Evolutionary conservation across 1,140 invertebrate genomes (phyloP), one percentile per base, ranked within the genome.

Genomic region (Drosophila varians): DNA sequence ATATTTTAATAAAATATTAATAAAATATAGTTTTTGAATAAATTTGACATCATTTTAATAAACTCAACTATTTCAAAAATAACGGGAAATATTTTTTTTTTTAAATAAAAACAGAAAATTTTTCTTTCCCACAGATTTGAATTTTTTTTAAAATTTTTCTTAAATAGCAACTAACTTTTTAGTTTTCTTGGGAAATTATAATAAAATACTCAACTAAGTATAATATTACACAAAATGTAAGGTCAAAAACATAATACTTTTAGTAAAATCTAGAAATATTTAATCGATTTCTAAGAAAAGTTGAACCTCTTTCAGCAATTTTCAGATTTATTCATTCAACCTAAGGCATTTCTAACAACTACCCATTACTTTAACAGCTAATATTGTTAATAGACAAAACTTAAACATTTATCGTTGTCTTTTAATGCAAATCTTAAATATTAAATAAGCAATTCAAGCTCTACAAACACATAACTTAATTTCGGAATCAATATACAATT

Each of bases 361-460:
- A 31, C 28, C 28, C 9, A 3, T 11, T 31, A 31, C 11, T 31
- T 11, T 11, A 11, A 31, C 3, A 11, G 28, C 11, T 31, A 31
- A 28, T 28, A 2, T 3, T 9, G 9, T 8, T 31, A 31, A 31
- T 11, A 3, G 25, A 9, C 9, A 9, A 11, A 31, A 31, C 9
- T 11, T 47, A 25, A 64, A 60, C 55, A 65, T 64, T 34, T 43
- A 52, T 72, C 66, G 48, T 73, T 73, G 69, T 71, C 68, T 73
- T 73, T 73, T 73, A 61, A 73, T 73, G 68, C 69, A 60, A 14
- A n/a, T 60, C 69, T 71, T 72, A 72, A 72, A 19, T 18, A 52
- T 34, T 58, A 71, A 60, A 43, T 31, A 70, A 58, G 31, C 26
- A 26, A 46, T 45, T 11, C 21, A 68, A 51, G 60, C 60, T 38